A percentile compares a stretch with the other conserved stretches of the same genome.
Evolutionary conservation across 2,797 vertebrate species (phyloP).

Genomic region (Hyperoplus lanceolatus): DNA sequence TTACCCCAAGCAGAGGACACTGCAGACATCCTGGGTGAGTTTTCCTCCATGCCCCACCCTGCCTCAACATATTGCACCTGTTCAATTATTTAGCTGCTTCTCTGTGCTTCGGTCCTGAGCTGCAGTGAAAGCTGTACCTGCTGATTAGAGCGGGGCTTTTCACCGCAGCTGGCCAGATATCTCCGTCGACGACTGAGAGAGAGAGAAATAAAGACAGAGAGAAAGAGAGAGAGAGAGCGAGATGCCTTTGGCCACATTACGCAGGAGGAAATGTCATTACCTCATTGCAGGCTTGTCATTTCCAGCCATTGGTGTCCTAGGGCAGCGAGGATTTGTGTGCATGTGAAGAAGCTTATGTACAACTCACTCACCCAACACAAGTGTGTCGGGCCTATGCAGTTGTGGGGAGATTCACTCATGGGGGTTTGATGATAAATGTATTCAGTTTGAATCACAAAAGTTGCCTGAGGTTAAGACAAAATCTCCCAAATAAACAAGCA

Average conservation of each 20-base stretch:
- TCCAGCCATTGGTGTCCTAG: constrained; percentile 66
- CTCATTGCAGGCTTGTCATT: constrained; percentile 76
- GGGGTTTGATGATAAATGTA: constrained; percentile 12
- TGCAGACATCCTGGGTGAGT: constrained; percentile 77
- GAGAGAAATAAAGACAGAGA: no score
- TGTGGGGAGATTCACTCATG: constrained; percentile 2
- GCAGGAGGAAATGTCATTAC: constrained; percentile 78
- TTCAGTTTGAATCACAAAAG: constrained; percentile 2
- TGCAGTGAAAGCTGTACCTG: constrained; percentile 89
- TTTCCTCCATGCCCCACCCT: constrained; percentile 44
- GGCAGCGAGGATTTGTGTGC: constrained; percentile 44
- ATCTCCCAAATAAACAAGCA: neutral
- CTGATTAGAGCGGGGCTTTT: constrained; percentile 87
- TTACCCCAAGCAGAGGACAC: constrained; percentile 78
- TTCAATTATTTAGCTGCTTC: constrained; percentile 91
- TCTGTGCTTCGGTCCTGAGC: constrained; percentile 86
- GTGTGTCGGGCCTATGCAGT: constrained; percentile 13
- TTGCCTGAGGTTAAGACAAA: neutral
- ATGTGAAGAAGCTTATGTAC: constrained; percentile 16
- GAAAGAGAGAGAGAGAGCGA: neutral
- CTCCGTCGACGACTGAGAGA: constrained; percentile 63
- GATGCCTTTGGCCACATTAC: constrained; percentile 75
- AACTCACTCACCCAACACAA: constrained; percentile 33
- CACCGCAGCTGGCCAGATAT: constrained; percentile 77
- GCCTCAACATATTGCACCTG: constrained; percentile 88